These are phyloP conservation scores for Heteromormyrus szaboi DNA, from an alignment of 2,797 vertebrate species.

Conservation along the genomic window DNA sequence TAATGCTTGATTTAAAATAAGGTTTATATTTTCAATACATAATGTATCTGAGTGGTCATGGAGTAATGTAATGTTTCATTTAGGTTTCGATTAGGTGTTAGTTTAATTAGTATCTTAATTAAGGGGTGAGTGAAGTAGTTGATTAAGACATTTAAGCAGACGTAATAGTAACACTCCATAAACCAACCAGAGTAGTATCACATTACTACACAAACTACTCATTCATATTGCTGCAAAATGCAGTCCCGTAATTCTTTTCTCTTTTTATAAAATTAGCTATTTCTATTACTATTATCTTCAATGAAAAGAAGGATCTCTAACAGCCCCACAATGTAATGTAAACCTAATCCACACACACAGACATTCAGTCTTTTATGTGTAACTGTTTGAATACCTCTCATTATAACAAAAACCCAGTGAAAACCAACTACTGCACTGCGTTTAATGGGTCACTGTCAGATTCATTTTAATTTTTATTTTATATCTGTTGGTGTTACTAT, in stretches of 20 bases:
- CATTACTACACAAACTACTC: neutral
- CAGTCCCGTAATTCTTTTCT: neutral
- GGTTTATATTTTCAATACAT: neutral
- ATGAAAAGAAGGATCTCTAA: neutral
- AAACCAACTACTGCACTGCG: neutral
- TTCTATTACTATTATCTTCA: neutral
- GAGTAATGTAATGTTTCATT: neutral
- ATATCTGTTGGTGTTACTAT: neutral
- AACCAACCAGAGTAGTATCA: neutral
- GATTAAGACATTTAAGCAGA: neutral
- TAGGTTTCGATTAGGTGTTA: neutral
- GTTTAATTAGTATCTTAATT: neutral
- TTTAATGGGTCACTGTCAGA: neutral
- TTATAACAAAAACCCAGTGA: neutral
- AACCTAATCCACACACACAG: neutral
- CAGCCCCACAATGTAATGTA: neutral
- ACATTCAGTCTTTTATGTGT: neutral
- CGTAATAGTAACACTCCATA: neutral
- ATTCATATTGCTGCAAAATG: neutral
- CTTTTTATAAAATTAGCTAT: neutral
- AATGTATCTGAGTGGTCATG: neutral
- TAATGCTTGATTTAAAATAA: neutral
- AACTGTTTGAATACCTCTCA: neutral
- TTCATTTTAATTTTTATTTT: neutral
- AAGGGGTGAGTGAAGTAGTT: neutral